Evolutionary conservation across 2,113 vertebrate genomes (phyloP), one percentile per base, ranked within the genome.

Genomic region (Chionomys nivalis): DNA sequence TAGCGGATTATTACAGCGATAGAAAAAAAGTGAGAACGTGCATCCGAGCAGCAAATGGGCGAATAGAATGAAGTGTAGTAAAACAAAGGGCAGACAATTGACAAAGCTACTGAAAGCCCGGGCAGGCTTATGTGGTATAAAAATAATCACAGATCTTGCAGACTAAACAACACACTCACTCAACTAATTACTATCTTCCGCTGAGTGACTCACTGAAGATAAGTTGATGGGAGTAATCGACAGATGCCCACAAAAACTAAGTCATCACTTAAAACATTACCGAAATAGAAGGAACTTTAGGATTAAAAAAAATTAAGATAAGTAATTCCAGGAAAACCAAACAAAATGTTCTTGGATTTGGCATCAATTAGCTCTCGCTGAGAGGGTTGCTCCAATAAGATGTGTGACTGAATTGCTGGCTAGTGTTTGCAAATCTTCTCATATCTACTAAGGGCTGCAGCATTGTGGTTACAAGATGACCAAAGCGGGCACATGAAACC

Each of bases 101-200:
- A 91, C 92, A 94, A 95, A 87, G 90, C 19, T 36, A 91, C 81
- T 33, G 47, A 93, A 96, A 94, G 28, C n/a, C 87, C 81, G 82
- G 82, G 73, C 86, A 96, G 73, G 82, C 92, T 96, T 92, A 87
- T 52, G 39, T 83, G 39, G 70, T 94, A 87, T 89, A 91, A 97
- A 97, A 98, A 97, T 98, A 98, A 94, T 91, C 73, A 91, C 44
- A 31, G 31, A 89, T 95, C 44, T 95, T 89, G 92, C 90, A 97
- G 96, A 95, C 95, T 97, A 94, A 98, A 97, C 96, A 97, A 93
- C 96, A 91, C 96, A 97, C 95, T 96, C 94, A 77, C 90, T 97
- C 90, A 96, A 89, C 58, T 96, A 97, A 97, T 97, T 98, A 94
- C 36, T 85, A 79, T 94, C 90, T 96, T 97, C 83, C 33, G 85